Percentiles rank a stretch among this genome's conserved stretches.
phyloP scores from a whole-genome alignment of 2,797 vertebrate species.

The Schizothorax lantsangensis region DNA sequence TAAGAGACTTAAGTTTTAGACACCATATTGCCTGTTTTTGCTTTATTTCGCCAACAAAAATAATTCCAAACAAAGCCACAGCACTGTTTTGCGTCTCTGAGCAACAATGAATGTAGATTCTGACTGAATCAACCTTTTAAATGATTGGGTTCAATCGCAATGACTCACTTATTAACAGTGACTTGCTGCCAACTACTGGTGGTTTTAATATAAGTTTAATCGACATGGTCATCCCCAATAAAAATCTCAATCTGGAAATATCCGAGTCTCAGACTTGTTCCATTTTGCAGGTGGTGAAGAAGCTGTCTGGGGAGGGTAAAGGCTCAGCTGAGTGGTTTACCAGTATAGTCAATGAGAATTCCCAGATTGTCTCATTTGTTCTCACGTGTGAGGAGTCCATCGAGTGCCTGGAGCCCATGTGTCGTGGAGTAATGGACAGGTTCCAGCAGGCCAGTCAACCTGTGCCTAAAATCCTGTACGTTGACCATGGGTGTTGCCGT shows the following conservation, averaged over 20 bases:
- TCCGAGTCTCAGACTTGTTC: not conserved
- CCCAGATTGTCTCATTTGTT: slow-evolving; percentile 45
- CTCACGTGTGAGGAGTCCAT: slow-evolving; percentile 41
- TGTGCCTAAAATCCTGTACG: slow-evolving; percentile 36
- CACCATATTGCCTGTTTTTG: too few species aligned
- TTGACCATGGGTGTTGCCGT: slow-evolving; percentile 40
- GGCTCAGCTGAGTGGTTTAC: not conserved
- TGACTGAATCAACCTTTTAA: too few species aligned
- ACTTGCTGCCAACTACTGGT: too few species aligned
- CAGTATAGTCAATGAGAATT: slow-evolving; percentile 25
- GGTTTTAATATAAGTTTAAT: not conserved
- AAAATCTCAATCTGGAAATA: not conserved
- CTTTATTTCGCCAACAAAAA: too few species aligned
- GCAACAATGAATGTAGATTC: too few species aligned
- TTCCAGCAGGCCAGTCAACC: slow-evolving; percentile 39
- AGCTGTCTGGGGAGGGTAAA: slow-evolving; percentile 3
- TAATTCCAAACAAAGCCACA: too few species aligned
- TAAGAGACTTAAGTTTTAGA: too few species aligned
- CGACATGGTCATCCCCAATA: not conserved
- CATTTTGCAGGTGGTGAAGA: not conserved
- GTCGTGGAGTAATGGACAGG: slow-evolving; percentile 10
- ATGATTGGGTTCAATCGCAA: too few species aligned
- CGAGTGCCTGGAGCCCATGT: slow-evolving; percentile 27
- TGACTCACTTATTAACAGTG: too few species aligned
- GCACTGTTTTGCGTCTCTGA: too few species aligned